phyloP scores from a whole-genome alignment of 2,797 vertebrate genomes.

The Enteromius radiatus region DNA sequence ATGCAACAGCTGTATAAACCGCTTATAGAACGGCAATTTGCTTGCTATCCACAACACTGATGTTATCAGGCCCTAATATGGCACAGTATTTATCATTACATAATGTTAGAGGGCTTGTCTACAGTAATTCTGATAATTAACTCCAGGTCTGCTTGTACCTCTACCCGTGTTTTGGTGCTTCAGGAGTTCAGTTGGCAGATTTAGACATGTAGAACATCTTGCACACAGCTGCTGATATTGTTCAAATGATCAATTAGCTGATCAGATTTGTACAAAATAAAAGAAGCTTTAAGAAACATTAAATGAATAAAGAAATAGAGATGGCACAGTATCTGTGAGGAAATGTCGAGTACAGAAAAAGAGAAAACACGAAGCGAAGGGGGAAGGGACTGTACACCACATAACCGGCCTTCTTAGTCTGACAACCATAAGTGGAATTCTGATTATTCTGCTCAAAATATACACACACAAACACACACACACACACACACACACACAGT shows the following conservation, averaged over 20 bases:
- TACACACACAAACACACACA: slow-evolving; percentile 23
- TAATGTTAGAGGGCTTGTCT: slow-evolving; percentile 53
- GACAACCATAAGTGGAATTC: slow-evolving; percentile 57
- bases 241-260: background rate
- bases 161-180: slow-evolving; percentile 37
- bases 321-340: slow-evolving; percentile 12
- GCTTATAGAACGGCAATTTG: slow-evolving; percentile 63
- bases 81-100: slow-evolving; percentile 62
- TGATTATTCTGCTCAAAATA: slow-evolving; percentile 79
- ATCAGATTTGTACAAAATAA: background rate
- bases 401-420: slow-evolving; percentile 31
- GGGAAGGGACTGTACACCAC: slow-evolving; percentile 53
- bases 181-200: slow-evolving; percentile 2
- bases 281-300: slow-evolving; percentile 52
- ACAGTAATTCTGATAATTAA: slow-evolving; percentile 61
- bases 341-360: slow-evolving; percentile 56
- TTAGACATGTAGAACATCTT: background rate
- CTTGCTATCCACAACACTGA: slow-evolving; percentile 60
- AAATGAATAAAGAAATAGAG: slow-evolving; percentile 33
- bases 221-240: background rate
- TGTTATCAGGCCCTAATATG: slow-evolving; percentile 62
- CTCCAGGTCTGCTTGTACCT: slow-evolving; percentile 47
- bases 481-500: slow-evolving; percentile 46
- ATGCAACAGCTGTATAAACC: slow-evolving; percentile 65
- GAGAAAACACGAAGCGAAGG: slow-evolving; percentile 61